Evolutionary conservation across 2,888 invertebrate species (phyloP).

Genomic region (Scotopteryx bipunctaria): DNA sequence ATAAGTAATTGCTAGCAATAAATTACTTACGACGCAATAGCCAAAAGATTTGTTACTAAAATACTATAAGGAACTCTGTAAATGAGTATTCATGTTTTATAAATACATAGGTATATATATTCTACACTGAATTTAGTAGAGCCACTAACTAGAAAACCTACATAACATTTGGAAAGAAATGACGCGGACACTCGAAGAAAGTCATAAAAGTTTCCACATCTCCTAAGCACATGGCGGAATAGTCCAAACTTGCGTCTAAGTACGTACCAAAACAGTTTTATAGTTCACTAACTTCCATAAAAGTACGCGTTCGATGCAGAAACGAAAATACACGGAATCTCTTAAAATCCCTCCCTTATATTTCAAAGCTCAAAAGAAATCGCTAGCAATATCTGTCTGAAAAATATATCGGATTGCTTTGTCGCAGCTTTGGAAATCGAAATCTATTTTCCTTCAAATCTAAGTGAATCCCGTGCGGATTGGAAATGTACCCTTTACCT

Average conservation of each 20-base stretch:
- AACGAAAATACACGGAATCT: slow-evolving; percentile 69
- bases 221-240: slow-evolving; percentile 34
- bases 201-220: slow-evolving; percentile 42
- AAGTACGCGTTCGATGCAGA: slow-evolving; percentile 44
- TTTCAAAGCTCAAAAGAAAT: slow-evolving; percentile 84
- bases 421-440: slow-evolving; percentile 83
- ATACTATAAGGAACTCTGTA: too few species aligned
- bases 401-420: slow-evolving; percentile 84
- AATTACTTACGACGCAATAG: neutral
- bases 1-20: neutral
- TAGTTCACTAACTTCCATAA: slow-evolving; percentile 40
- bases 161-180: slow-evolving; percentile 27
- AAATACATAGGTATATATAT: neutral
- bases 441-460: slow-evolving; percentile 84
- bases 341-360: slow-evolving; percentile 78
- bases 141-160: slow-evolving; percentile 4
- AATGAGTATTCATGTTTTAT: too few species aligned
- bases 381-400: slow-evolving; percentile 84
- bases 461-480: slow-evolving; percentile 84
- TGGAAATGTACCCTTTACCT: slow-evolving; percentile 84
- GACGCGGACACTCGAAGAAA: slow-evolving; percentile 27
- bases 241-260: slow-evolving; percentile 36
- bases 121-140: neutral
- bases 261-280: slow-evolving; percentile 39
- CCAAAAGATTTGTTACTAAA: neutral